Base-by-base conservation (phyloP, 2,797 vertebrate genomes). In the Hemitrygon akajei region DNA sequence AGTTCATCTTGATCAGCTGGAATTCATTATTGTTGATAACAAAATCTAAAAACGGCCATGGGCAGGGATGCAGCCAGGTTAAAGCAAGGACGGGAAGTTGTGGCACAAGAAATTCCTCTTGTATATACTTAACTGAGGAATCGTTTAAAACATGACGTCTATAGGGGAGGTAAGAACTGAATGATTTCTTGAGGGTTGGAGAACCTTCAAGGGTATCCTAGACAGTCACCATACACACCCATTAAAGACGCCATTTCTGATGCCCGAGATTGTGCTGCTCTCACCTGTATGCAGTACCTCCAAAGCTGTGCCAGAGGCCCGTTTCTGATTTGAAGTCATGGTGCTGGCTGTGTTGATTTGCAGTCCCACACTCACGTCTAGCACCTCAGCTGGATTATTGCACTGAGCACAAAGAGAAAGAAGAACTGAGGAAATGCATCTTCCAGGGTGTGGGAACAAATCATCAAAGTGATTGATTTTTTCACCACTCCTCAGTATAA, bases 241-340 rank as follows among this genome's bases (percentile, higher is more conserved):
- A 76, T 22, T 93, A 93, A 93, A 73, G 91, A 93, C 69, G 37
- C 25, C 75, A 69, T 71, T 34, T 71, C 69, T 92, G 91, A 75
- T 71, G 69, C 69, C 91, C 91, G 69, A 93, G 25, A 56, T 75
- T 56, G 86, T 89, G 91, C 91, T 93, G 71, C 91, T 75, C 91
- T 93, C 91, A 93, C 91, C 91, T 93, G 91, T 93, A 93, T 93
- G 91, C 91, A 93, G 91, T 75, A 93, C 91, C 91, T 93, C 91
- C 91, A 93, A 93, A 75, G 91, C 91, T 93, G 91, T 93, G 91
- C 69, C 91, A 56, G 91, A 93, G 91, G 91, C 71, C 71, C 91
- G 69, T 93, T 93, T 93, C 91, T 93, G 91, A 93, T 56, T 93
- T 76, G 91, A 93, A 93, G 91, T 93, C 91, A 93, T 76, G 91